Evolutionary conservation across 2,888 invertebrate genomes (phyloP), one percentile per base, ranked within the genome.

Genomic region (Synergus umbraculus): DNA sequence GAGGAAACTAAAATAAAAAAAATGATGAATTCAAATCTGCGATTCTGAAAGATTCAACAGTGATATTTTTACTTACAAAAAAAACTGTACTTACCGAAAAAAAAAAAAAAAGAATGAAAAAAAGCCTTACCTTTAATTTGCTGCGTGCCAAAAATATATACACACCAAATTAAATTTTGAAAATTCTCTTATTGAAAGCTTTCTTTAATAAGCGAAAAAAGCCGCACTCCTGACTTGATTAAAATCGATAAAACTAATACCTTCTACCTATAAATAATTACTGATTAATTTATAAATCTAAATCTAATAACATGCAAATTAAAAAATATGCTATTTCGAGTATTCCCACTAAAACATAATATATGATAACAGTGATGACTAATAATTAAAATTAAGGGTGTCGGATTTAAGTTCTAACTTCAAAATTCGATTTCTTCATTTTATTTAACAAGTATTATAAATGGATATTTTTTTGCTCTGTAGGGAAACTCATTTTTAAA

Each of bases 71-170:
- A 63, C 29, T 77, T 37, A 46, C 15, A 15, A 41, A 37, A 43
- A 76, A 65, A 77, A 77, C 78, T 84, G 82, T 81, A 67, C 77
- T 85, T 84, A 83, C 84, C 81, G 76, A 82, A 80, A 83, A 85
- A 82, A 78, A 22, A 85, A 82, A 78, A 22, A 22, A 82, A 83
- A 79, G 81, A 79, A 81, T 78, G 76, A 76, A 79, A 76, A 66
- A 66, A 78, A 76, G 78, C 22, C 79, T 63, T 78, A 73, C 66
- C 76, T 67, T 69, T 9, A 18, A 44, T 67, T 37, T 69, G 37
- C 22, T 60, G 12, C 54, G 49, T 76, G 15, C 22, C 29, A 49
- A 13, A 69, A 69, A 69, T 15, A 10, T 29, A 10, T 37, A 73
- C 9, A 73, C 73, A 49, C 37, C 10, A 58, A 46, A 67, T 29